Conservation (phyloP, 2,888 invertebrate species). For the Vesta saturnalis region DNA sequence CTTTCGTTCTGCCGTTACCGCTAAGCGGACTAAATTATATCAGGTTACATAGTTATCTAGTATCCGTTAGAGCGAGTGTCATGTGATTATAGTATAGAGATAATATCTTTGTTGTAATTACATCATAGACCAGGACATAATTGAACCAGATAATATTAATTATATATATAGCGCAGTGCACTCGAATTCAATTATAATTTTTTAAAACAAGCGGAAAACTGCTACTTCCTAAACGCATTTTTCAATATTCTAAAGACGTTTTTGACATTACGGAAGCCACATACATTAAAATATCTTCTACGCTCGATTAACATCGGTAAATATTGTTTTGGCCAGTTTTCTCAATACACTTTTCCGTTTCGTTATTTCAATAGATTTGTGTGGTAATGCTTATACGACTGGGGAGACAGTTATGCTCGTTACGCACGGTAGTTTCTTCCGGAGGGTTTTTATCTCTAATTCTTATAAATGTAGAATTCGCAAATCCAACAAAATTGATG, state of each 20-base stretch:
- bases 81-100: constrained; percentile 54
- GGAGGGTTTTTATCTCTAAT: constrained; percentile 34
- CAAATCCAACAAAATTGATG: constrained; percentile 31
- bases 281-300: constrained; percentile 54
- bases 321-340: constrained; percentile 36
- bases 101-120: constrained; percentile 55
- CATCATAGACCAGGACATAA: constrained; percentile 53
- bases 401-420: constrained; percentile 33
- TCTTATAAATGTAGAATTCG: constrained; percentile 30
- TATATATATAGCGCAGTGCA: constrained; percentile 36
- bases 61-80: constrained; percentile 52
- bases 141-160: constrained; percentile 53
- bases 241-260: constrained; percentile 35
- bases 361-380: constrained; percentile 21
- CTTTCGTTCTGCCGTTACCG: constrained; percentile 38
- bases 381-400: constrained; percentile 12
- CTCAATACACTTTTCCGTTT: constrained; percentile 28
- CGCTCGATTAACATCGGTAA: constrained; percentile 50
- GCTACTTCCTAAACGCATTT: constrained; percentile 34
- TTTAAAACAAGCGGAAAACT: constrained; percentile 20
- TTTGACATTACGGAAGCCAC: constrained; percentile 42
- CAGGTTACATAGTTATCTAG: constrained; percentile 55
- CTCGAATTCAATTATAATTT: constrained; percentile 26
- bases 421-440: constrained; percentile 33
- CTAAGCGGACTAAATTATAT: constrained; percentile 53